These are phyloP conservation scores for Creontiades dilutus DNA, from an alignment of 2,888 invertebrate species.

Conservation along the genomic window DNA sequence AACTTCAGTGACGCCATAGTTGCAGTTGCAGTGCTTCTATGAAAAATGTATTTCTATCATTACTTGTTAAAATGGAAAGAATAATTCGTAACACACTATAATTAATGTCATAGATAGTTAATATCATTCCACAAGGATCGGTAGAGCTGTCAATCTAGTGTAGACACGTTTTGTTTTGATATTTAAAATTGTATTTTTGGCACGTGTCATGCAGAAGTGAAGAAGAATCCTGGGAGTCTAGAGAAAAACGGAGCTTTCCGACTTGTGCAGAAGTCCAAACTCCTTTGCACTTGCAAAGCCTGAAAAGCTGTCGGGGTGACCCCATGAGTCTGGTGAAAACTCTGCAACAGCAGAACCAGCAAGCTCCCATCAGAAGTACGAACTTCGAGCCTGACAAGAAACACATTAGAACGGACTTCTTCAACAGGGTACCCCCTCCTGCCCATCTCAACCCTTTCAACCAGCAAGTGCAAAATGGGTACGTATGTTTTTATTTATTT, in stretches of 20 bases:
- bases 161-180: not conserved
- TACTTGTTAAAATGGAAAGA: no score
- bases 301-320: conserved; percentile 87
- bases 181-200: not conserved
- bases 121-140: no score
- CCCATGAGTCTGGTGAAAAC: conserved; percentile 88
- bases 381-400: conserved; percentile 75
- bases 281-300: conserved; percentile 82
- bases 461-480: conserved; percentile 80
- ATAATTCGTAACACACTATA: no score
- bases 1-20: no score
- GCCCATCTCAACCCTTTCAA: conserved; percentile 82
- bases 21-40: no score
- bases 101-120: no score
- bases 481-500: not conserved
- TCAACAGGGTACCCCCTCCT: conserved; percentile 83
- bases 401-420: conserved; percentile 79
- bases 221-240: conserved; percentile 29
- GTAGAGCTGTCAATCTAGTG: no score
- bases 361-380: conserved; percentile 75
- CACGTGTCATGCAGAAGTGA: not conserved
- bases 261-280: not conserved
- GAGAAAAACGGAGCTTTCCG: conserved; percentile 30
- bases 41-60: no score
- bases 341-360: conserved; percentile 80